These are phyloP conservation scores for Grapholita molesta DNA, from an alignment of 1,140 invertebrate species.

Conservation along the genomic window DNA sequence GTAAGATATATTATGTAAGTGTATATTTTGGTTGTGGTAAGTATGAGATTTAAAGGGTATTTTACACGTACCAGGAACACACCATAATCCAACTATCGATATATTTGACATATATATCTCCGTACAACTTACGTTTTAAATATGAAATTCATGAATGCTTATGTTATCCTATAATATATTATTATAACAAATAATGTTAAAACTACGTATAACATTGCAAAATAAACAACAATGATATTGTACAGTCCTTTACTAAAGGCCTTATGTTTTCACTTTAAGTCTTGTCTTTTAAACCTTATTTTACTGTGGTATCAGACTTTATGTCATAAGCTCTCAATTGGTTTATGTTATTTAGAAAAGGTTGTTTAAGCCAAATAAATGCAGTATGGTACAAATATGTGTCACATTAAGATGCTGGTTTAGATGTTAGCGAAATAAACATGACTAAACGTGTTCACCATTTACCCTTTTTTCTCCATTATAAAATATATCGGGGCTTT, in stretches of 20 bases:
- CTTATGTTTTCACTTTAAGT: constrained; percentile 20
- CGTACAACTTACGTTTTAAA: neutral
- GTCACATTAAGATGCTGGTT: neutral
- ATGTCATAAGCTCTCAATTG: constrained; percentile 2
- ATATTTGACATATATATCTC: too few species aligned
- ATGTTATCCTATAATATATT: neutral
- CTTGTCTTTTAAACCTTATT: neutral
- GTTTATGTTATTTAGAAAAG: too few species aligned
- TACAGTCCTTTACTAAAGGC: constrained; percentile 32
- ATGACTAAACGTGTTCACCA: neutral
- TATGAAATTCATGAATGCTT: neutral
- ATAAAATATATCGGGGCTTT: too few species aligned
- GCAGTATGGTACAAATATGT: too few species aligned
- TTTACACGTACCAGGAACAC: too few species aligned
- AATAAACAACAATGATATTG: constrained; percentile 36
- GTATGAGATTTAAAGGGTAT: neutral
- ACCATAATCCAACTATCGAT: too few species aligned
- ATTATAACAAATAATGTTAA: neutral
- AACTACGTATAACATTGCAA: constrained; percentile 20
- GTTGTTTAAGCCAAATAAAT: too few species aligned
- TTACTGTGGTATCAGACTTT: neutral
- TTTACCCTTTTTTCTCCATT: too few species aligned
- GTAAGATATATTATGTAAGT: too few species aligned
- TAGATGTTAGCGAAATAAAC: neutral
- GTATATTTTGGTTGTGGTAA: too few species aligned